Conservation (phyloP, 2,797 vertebrate genomes). For the Gastrophryne carolinensis region DNA sequence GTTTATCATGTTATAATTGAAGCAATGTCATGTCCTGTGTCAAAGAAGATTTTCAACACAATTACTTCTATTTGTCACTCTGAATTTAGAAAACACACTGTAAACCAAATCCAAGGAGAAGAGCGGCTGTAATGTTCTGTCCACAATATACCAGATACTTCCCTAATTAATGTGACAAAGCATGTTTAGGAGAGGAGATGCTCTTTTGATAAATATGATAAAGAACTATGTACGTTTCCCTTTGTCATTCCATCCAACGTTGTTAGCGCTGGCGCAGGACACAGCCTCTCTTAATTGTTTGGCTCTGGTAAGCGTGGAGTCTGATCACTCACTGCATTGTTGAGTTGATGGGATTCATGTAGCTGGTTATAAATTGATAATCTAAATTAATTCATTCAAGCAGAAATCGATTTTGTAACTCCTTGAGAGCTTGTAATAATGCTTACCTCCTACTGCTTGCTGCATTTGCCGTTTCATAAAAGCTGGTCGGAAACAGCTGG, state of each 20-base stretch:
- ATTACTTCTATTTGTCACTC: slow-evolving; percentile 47
- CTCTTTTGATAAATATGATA: slow-evolving; percentile 50
- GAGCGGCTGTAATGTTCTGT: slow-evolving; percentile 31
- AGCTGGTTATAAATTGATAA: slow-evolving; percentile 84
- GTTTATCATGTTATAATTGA: slow-evolving; percentile 33
- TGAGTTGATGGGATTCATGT: slow-evolving; percentile 75
- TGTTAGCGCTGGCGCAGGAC: slow-evolving; percentile 37
- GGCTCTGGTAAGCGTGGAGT: slow-evolving; percentile 63
- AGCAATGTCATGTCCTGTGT: slow-evolving; percentile 31
- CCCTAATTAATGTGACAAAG: slow-evolving; percentile 46
- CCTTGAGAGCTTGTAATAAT: slow-evolving; percentile 78
- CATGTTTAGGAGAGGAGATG: slow-evolving; percentile 15
- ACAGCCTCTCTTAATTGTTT: slow-evolving; percentile 62
- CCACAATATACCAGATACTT: slow-evolving; percentile 7
- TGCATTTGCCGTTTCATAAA: slow-evolving; percentile 71
- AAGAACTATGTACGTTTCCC: slow-evolving; percentile 53
- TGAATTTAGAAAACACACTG: slow-evolving; percentile 22
- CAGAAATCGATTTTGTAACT: slow-evolving; percentile 79
- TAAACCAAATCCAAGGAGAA: slow-evolving; percentile 36
- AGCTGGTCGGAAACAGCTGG: slow-evolving; percentile 84
- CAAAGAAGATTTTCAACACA: slow-evolving; percentile 26
- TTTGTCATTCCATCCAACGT: slow-evolving; percentile 54
- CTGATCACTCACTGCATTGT: slow-evolving; percentile 74
- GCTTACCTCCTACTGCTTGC: slow-evolving; percentile 74
- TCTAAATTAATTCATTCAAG: slow-evolving; percentile 84